Evolutionary conservation across 2,797 vertebrate genomes (phyloP).

Genomic region (Labeo calbasu): DNA sequence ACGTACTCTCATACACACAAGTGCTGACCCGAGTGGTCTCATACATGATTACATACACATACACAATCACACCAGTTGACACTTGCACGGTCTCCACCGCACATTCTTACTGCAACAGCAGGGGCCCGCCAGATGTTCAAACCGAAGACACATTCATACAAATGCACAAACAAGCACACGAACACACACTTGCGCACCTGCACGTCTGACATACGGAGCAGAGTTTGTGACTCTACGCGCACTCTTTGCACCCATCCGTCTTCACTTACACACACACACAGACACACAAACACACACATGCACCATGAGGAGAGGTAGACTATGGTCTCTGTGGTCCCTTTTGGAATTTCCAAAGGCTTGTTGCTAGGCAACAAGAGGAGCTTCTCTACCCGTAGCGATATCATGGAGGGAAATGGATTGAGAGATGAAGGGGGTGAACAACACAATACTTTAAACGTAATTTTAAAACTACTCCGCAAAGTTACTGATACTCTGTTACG

Average conservation of each 20-base stretch:
- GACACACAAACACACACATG: conserved; percentile 31
- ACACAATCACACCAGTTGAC: conserved; percentile 43
- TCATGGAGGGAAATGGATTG: conserved; percentile 49
- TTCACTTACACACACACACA: conserved; percentile 18
- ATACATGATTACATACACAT: conserved; percentile 32
- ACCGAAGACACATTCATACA: conserved; percentile 6
- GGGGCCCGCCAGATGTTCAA: conserved; percentile 45
- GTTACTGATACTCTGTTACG: conserved; percentile 1
- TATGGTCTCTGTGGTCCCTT: conserved; percentile 60
- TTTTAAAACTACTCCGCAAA: conserved; percentile 29
- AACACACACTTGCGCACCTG: conserved; percentile 44
- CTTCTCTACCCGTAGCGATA: conserved; percentile 66
- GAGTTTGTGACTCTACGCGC: conserved; percentile 22
- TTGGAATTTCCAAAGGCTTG: conserved; percentile 69
- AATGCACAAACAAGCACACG: background rate
- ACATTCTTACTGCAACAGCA: conserved; percentile 1
- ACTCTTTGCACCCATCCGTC: conserved; percentile 33
- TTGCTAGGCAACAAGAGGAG: conserved; percentile 78
- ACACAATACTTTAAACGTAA: conserved; percentile 30
- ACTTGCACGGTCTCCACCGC: background rate
- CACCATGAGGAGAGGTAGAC: conserved; percentile 54
- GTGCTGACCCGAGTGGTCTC: conserved; percentile 10
- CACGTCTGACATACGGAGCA: conserved; percentile 8
- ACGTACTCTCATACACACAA: background rate
- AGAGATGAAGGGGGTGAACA: conserved; percentile 30